phyloP scores from a whole-genome alignment of 2,888 invertebrate genomes.

The Meiosimyza platycephala region DNA sequence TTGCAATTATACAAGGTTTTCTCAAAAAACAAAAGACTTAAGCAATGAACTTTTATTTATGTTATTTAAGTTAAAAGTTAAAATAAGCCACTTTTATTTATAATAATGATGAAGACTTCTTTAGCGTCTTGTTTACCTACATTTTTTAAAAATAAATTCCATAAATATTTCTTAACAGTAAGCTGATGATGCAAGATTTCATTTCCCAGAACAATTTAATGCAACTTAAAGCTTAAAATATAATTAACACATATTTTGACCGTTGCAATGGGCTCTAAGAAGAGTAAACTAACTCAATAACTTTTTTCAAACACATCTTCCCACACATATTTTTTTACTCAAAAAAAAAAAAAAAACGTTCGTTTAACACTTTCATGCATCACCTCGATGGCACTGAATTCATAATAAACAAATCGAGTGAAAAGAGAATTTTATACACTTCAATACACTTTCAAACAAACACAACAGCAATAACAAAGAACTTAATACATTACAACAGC shows the following conservation, averaged over 20 bases:
- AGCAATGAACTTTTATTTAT: constrained; percentile 32
- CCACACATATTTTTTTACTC: constrained; percentile 21
- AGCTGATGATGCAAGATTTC: too few relatives aligned
- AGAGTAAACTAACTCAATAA: too few relatives aligned
- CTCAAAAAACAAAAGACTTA: constrained; percentile 42
- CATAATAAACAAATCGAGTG: constrained; percentile 25
- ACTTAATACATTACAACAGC: neutral
- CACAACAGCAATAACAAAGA: constrained; percentile 16
- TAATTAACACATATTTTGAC: too few relatives aligned
- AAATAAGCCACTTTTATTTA: too few relatives aligned
- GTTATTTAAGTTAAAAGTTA: too few relatives aligned
- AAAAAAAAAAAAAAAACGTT: neutral
- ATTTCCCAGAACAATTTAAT: too few relatives aligned
- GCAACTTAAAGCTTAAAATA: too few relatives aligned
- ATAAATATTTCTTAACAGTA: neutral
- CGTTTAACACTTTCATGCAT: constrained; percentile 23
- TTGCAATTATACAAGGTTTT: too few relatives aligned
- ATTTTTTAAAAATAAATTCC: too few relatives aligned
- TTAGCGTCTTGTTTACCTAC: too few relatives aligned
- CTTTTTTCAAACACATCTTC: neutral
- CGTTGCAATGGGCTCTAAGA: too few relatives aligned
- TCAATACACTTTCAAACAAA: constrained; percentile 8
- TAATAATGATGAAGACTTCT: too few relatives aligned
- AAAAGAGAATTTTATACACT: constrained; percentile 26
- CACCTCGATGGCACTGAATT: constrained; percentile 12